Base-by-base conservation (phyloP, 2,113 vertebrate genomes). In the Procavia capensis region DNA sequence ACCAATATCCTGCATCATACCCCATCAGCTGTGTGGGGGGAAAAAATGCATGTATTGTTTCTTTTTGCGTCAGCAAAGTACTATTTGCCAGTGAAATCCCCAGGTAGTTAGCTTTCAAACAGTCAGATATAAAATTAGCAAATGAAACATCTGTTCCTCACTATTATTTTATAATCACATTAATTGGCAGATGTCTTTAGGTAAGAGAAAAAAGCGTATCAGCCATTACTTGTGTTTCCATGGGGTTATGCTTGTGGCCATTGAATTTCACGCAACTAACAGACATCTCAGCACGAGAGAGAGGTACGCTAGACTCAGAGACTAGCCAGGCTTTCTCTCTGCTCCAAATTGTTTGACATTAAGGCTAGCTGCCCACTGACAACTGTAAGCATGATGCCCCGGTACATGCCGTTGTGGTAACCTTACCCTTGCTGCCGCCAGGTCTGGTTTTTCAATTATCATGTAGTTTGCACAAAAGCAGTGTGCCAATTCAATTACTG, bases 401-500 rank as follows among this genome's bases (percentile, higher is more conserved):
- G 74, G 94, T 97, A 50, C 22, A 74, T 78, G 36, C 74, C 91
- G 43, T 22, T n/a, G 75, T 70, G 68, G 88, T 92, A 97, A 98
- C 97, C 92, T 96, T 97, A 90, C 93, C 83, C 88, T 98, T 83
- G 78, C 47, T 79, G 31, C 61, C 98, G 97, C 96, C 97, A 98
- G 96, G 97, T 98, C 96, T 98, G 92, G 75, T 96, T 97, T 98
- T 98, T 98, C 97, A 98, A 97, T 98, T 98, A 98, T 98, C 98
- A 98, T 97, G 97, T 97, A 98, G 98, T 98, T 98, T 98, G 97
- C 97, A 98, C 94, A 97, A 98, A 98, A 98, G 95, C 98, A 92
- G 97, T 96, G 98, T 99, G 98, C 98, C 98, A 99, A 98, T 99
- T 99, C 98, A 98, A 99, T 99, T 99, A 98, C 98, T 95, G 98